Conservation (phyloP, 2,888 invertebrate genomes). For the Muschampia plurimacula region DNA sequence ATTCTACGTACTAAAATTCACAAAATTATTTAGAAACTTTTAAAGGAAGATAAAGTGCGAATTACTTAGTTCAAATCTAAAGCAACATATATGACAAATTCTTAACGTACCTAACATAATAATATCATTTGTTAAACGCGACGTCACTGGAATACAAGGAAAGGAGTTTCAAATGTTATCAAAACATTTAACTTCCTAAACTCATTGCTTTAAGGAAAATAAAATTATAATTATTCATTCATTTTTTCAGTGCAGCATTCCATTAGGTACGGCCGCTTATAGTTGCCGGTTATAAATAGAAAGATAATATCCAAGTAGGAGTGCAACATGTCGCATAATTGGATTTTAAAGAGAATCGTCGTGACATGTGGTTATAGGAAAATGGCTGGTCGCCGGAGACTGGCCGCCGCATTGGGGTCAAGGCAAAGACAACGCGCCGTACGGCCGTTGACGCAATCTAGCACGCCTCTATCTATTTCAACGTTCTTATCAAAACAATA, state of each 20-base stretch:
- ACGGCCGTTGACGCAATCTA: slow-evolving; percentile 66
- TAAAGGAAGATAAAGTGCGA: no score
- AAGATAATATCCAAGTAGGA: slow-evolving; percentile 25
- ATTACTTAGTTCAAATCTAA: no score
- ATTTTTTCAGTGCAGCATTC: neutral
- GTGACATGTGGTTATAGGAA: slow-evolving; percentile 52
- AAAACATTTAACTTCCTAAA: neutral
- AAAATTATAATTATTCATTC: neutral
- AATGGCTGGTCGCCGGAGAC: slow-evolving; percentile 49
- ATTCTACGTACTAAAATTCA: no score
- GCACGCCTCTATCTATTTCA: slow-evolving; percentile 56
- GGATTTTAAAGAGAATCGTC: slow-evolving; percentile 41
- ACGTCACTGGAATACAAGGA: neutral
- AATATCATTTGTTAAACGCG: no score
- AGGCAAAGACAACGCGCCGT: slow-evolving; percentile 57
- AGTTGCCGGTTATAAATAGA: slow-evolving; percentile 10
- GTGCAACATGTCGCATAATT: slow-evolving; percentile 33
- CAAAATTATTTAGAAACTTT: no score
- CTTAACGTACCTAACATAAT: no score
- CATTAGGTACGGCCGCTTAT: neutral
- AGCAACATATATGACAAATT: no score
- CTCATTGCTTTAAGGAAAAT: slow-evolving; percentile 1
- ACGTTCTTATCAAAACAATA: slow-evolving; percentile 58
- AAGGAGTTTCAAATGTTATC: neutral
- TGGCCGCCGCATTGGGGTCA: slow-evolving; percentile 67